These are phyloP conservation scores for Helleia helle DNA, from an alignment of 2,888 invertebrate genomes.

Conservation along the genomic window DNA sequence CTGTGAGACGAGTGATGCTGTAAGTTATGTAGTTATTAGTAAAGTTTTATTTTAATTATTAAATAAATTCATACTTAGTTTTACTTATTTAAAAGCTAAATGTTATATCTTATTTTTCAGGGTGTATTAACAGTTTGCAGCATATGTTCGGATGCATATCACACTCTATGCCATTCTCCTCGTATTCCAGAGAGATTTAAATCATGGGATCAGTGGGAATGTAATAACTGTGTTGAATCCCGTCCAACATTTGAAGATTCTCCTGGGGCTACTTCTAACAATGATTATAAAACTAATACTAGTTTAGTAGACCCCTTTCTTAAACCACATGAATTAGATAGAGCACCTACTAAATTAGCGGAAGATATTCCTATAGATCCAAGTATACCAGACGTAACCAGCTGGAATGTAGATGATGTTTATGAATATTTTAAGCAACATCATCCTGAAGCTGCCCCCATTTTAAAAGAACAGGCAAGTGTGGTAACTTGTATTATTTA, in stretches of 20 bases:
- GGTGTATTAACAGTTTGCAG: slow-evolving; percentile 85
- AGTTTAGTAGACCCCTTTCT: slow-evolving; percentile 51
- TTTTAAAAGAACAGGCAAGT: slow-evolving; percentile 86
- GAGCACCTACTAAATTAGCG: slow-evolving; percentile 47
- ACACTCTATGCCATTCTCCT: slow-evolving; percentile 86
- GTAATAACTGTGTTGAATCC: slow-evolving; percentile 76
- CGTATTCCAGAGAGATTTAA: slow-evolving; percentile 72
- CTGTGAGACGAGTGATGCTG: slow-evolving; percentile 82
- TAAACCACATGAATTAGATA: slow-evolving; percentile 61
- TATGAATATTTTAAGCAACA: slow-evolving; percentile 84
- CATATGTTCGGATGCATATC: slow-evolving; percentile 89
- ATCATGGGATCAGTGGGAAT: slow-evolving; percentile 80
- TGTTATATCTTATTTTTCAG: slow-evolving; percentile 53
- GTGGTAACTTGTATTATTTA: too few relatives aligned
- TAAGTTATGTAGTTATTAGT: slow-evolving; percentile 74
- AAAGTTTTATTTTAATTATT: too few relatives aligned
- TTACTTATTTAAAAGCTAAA: too few relatives aligned
- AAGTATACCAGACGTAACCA: slow-evolving; percentile 83
- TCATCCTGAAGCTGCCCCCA: slow-evolving; percentile 85
- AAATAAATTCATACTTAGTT: too few relatives aligned
- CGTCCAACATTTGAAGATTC: slow-evolving; percentile 48
- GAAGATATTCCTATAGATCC: slow-evolving; percentile 73
- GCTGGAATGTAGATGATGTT: slow-evolving; percentile 90
- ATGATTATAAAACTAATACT: slow-evolving; percentile 40
- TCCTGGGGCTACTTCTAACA: slow-evolving; percentile 44